phyloP scores from a whole-genome alignment of 2,113 vertebrate species.

The Myotis brandtii region DNA sequence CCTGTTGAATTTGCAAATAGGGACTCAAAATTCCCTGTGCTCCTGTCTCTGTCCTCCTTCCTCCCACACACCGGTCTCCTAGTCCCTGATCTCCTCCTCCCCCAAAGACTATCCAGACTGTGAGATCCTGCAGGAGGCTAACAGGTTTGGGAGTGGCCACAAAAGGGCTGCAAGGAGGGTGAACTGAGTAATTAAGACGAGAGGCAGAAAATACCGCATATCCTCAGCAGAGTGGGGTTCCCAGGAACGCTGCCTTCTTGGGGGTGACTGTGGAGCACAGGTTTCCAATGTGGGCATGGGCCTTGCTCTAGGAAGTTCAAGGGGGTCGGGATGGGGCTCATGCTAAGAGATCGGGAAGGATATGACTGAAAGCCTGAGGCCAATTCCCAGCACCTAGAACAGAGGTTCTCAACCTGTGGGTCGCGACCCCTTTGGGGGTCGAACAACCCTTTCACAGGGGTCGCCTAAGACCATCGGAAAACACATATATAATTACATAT shows the following conservation, averaged over 20 bases:
- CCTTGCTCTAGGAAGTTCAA: not conserved
- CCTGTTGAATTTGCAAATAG: not conserved
- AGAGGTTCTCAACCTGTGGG: no score
- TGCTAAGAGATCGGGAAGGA: not conserved
- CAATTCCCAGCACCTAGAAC: conserved; percentile 60
- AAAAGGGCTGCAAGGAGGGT: not conserved
- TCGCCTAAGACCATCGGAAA: no score
- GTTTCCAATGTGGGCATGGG: not conserved
- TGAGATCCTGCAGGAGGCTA: not conserved
- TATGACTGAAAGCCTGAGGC: not conserved
- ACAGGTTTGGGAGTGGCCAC: not conserved
- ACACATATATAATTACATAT: no score
- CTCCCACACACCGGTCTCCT: not conserved
- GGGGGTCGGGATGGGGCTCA: not conserved
- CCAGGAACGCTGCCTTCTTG: not conserved
- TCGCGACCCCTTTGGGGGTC: no score
- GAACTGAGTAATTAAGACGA: not conserved
- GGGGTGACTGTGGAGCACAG: not conserved
- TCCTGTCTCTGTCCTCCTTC: not conserved
- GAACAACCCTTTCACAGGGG: no score
- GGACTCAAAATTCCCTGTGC: not conserved
- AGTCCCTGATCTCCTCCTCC: not conserved
- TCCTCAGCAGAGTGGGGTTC: not conserved
- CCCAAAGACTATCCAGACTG: not conserved
- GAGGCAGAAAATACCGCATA: not conserved